A percentile compares a stretch with the other conserved stretches of the same genome.
phyloP scores from a whole-genome alignment of 2,113 vertebrate species.

The Crypturellus undulatus region DNA sequence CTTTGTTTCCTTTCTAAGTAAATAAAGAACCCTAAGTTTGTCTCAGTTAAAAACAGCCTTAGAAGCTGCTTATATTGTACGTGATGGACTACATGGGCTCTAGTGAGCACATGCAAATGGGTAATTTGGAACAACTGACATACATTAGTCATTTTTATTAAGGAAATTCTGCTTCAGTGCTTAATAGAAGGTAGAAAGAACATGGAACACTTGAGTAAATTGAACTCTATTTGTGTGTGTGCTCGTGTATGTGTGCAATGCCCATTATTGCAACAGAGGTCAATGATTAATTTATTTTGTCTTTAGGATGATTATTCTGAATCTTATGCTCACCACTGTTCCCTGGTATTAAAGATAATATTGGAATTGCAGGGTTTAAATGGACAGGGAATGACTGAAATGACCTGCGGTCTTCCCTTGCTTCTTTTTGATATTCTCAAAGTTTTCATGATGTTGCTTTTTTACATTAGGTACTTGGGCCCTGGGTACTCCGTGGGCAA shows the following conservation, averaged over 20 bases:
- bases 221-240: not conserved
- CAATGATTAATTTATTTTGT: conserved; percentile 47
- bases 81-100: not conserved
- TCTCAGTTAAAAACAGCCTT: not conserved
- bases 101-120: conserved; percentile 7
- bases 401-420: conserved; percentile 34
- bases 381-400: conserved; percentile 21
- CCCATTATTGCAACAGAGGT: conserved; percentile 10
- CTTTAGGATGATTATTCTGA: conserved; percentile 31
- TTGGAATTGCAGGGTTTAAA: conserved; percentile 22
- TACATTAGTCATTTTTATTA: conserved; percentile 58
- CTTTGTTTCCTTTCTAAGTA: not conserved
- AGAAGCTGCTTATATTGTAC: conserved; percentile 1
- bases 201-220: conserved; percentile 51
- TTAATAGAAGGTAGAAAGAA: conserved; percentile 21
- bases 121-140: conserved; percentile 44
- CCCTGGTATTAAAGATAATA: not conserved
- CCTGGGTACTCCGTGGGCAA: conserved; percentile 10
- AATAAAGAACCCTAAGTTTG: not conserved
- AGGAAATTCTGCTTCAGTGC: conserved; percentile 24
- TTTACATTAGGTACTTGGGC: conserved; percentile 31
- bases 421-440: conserved; percentile 47
- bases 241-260: not conserved
- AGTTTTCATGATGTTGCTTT: conserved; percentile 42
- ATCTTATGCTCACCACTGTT: not conserved